Evolutionary conservation across 2,888 invertebrate genomes (phyloP), one percentile per base, ranked within the genome.

Genomic region (Cephus rjabovi): DNA sequence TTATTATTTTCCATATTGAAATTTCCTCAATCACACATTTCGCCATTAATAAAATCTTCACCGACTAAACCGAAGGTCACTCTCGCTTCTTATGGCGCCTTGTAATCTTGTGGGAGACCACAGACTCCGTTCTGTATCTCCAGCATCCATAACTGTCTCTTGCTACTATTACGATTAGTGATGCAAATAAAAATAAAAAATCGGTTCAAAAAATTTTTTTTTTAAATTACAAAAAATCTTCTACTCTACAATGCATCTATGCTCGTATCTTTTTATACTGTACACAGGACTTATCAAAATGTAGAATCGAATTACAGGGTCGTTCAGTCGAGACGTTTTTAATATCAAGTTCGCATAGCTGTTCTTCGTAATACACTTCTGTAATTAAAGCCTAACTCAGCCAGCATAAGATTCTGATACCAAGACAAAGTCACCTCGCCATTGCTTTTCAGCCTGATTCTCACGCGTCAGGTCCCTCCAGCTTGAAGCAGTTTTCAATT

Each of bases 381-480:
- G 33, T 71, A 71, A 71, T 71, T 71, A 71, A 71, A 71, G 33
- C 33, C 71, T 15, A 71, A 34, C 71, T 34, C 33, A 34, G 33
- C 12, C 71, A 71, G 56, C 9, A 56, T 56, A 56, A 56, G 23
- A 56, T 56, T 56, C 23, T 56, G 56, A 56, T 71, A 71, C 4
- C 12, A 15, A 34, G 71, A 33, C 74, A 34, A 15, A 74, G 56
- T 30, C 74, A 23, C n/a, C 37, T 31, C 23, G 56, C 75, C 71
- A 31, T 77, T 34, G 31, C 80, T 83, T 84, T 83, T 83, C 85
- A 88, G 85, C 91, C 91, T 80, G 83, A 87, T 91, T 91, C 91
- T 88, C 91, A 91, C 88, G 90, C 79, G 82, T 85, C 80, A 81
- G 80, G 73, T 31, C 71, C n/a, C 40, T 56, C 34, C 34, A 30